Evolutionary conservation across 2,113 vertebrate genomes (phyloP).

Genomic region (Opisthocomus hoazin): DNA sequence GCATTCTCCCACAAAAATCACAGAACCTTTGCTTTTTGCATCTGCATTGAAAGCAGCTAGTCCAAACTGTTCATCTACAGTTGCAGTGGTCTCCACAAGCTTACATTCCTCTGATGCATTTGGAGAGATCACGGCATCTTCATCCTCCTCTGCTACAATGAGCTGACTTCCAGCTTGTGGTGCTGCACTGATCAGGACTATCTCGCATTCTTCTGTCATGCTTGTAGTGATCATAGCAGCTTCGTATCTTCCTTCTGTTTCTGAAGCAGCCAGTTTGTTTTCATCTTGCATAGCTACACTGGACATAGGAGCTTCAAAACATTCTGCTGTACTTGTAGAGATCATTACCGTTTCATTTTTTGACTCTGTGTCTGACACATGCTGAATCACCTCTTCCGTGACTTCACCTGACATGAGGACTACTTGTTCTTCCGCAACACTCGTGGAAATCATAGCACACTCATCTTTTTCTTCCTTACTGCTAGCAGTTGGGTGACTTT

Average conservation of each 20-base stretch:
- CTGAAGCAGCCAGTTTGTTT: background rate
- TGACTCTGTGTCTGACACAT: background rate
- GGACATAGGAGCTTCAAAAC: conserved; percentile 66
- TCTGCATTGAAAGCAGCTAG: background rate
- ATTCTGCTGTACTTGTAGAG: conserved; percentile 72
- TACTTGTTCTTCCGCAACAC: conserved; percentile 67
- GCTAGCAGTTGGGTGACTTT: conserved; percentile 37
- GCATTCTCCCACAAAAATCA: background rate
- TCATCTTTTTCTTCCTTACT: conserved; percentile 75
- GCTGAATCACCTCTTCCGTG: background rate
- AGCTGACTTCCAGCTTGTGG: conserved; percentile 28
- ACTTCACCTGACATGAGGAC: conserved; percentile 24
- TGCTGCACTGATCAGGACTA: conserved; percentile 36
- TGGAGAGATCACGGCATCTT: conserved; percentile 42
- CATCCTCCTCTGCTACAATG: background rate
- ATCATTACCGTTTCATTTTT: conserved; percentile 62
- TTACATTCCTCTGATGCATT: conserved; percentile 53
- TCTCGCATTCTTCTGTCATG: conserved; percentile 65
- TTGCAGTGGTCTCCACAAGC: background rate
- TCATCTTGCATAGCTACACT: conserved; percentile 38
- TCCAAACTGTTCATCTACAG: background rate
- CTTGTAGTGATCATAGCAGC: conserved; percentile 66
- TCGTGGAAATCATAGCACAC: conserved; percentile 76
- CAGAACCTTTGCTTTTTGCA: background rate
- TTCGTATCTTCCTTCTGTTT: conserved; percentile 42